phyloP scores from a whole-genome alignment of 2,113 vertebrate species.

The Clarias macrocephalus region DNA sequence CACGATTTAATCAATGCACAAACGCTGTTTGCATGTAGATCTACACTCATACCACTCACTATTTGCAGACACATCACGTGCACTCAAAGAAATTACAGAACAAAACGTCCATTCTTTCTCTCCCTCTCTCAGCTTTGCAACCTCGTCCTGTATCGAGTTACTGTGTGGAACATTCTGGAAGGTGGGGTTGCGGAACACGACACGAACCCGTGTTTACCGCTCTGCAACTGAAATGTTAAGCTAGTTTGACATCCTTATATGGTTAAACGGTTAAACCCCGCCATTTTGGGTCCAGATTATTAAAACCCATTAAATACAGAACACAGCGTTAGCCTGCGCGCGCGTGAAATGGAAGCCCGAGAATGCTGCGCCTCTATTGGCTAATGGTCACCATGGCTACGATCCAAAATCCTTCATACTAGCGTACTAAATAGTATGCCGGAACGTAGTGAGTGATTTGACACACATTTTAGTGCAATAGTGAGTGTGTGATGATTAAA shows the following conservation, averaged over 20 bases:
- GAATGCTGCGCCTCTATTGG: neutral
- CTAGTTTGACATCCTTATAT: slow-evolving; percentile 70
- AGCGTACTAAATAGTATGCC: neutral
- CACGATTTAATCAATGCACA: slow-evolving; percentile 9
- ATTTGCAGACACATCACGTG: slow-evolving; percentile 20
- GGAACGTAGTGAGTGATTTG: neutral
- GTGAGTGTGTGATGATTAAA: neutral
- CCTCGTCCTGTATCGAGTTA: slow-evolving; percentile 43
- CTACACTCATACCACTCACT: slow-evolving; percentile 8
- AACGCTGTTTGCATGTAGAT: neutral
- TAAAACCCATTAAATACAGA: neutral
- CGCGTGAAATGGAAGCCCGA: neutral
- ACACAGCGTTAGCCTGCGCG: neutral
- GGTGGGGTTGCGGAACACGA: slow-evolving; percentile 1
- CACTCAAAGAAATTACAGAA: neutral
- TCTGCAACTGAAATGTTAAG: neutral
- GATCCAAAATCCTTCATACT: neutral
- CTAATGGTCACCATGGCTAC: slow-evolving; percentile 10
- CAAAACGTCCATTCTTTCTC: slow-evolving; percentile 27
- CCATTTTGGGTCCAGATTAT: neutral
- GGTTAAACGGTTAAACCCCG: slow-evolving; percentile 58
- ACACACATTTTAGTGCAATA: neutral
- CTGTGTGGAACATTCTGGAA: slow-evolving; percentile 55
- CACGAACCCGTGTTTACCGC: neutral
- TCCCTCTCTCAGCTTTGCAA: slow-evolving; percentile 24